A percentile compares a stretch with the other conserved stretches of the same genome.
Evolutionary conservation across 2,888 invertebrate species (phyloP).

Genomic region (Drosophila rellima): DNA sequence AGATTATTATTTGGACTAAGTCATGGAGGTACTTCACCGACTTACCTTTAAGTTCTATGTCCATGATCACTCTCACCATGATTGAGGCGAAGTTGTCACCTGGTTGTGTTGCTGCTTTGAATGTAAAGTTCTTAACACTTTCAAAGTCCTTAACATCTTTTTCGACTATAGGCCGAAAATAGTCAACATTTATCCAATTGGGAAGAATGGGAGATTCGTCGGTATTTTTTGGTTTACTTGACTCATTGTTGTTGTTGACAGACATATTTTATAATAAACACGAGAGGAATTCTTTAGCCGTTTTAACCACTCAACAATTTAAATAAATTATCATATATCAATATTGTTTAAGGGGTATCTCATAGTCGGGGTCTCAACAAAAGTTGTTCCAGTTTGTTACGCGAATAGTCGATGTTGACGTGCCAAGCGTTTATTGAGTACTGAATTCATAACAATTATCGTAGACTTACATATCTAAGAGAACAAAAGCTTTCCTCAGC

Average conservation of each 20-base stretch:
- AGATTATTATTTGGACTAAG: neutral
- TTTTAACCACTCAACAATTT: no score
- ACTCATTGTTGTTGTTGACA: conserved; percentile 3
- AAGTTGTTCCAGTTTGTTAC: no score
- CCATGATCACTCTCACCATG: conserved; percentile 77
- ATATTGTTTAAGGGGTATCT: no score
- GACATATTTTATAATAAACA: conserved; percentile 38
- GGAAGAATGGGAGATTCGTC: conserved; percentile 71
- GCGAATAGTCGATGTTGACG: neutral
- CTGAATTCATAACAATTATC: no score
- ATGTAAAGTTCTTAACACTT: conserved; percentile 57
- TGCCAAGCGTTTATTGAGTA: neutral
- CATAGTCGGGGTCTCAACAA: no score
- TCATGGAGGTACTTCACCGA: neutral
- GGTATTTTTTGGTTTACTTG: conserved; percentile 51
- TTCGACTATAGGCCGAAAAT: conserved; percentile 67
- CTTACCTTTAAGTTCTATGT: conserved; percentile 72
- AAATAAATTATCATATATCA: no score
- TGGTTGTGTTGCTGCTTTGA: conserved; percentile 76
- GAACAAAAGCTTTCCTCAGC: neutral
- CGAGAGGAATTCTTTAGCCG: no score
- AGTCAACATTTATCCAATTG: conserved; percentile 75
- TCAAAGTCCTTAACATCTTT: conserved; percentile 61
- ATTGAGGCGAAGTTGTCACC: conserved; percentile 83
- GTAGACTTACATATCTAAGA: neutral